Percentiles rank a stretch among this genome's conserved stretches.
These are phyloP conservation scores for Esox lucius DNA, from an alignment of 2,797 vertebrate genomes.

Conservation along the genomic window DNA sequence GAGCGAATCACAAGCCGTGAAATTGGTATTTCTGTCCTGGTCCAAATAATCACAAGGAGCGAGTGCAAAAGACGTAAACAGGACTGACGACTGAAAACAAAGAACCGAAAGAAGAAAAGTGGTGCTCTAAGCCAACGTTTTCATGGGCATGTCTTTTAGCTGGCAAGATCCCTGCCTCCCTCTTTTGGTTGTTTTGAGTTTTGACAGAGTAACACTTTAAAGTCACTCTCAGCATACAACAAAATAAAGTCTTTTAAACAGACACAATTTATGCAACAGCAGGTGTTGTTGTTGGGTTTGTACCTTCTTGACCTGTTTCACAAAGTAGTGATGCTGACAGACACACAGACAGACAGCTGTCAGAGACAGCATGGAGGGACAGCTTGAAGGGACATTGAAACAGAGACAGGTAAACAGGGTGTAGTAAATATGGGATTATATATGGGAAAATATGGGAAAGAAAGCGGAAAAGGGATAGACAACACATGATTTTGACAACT, in stretches of 20 bases:
- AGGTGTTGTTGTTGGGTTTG: conserved; percentile 50
- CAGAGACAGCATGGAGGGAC: background rate
- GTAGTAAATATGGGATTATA: background rate
- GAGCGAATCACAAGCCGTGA: background rate
- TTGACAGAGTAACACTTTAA: conserved; percentile 27
- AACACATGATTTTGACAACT: background rate
- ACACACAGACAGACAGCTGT: background rate
- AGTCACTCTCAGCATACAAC: conserved; percentile 30
- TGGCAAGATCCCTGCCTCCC: background rate
- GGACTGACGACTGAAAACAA: background rate
- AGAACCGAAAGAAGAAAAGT: conserved; percentile 12
- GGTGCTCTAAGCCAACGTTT: conserved; percentile 22
- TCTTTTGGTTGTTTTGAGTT: conserved; percentile 18
- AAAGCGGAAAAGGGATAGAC: background rate
- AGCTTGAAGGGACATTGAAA: background rate
- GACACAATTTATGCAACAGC: conserved; percentile 28
- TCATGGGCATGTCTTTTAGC: conserved; percentile 24
- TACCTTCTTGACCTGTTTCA: background rate
- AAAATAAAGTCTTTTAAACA: conserved; percentile 53
- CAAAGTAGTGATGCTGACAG: conserved; percentile 34
- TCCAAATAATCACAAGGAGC: background rate
- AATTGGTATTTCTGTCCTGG: background rate
- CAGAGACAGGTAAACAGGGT: background rate
- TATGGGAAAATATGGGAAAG: background rate
- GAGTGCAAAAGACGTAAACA: background rate